These are phyloP conservation scores for Penaeus indicus DNA, from an alignment of 1,140 invertebrate genomes.

Conservation along the genomic window DNA sequence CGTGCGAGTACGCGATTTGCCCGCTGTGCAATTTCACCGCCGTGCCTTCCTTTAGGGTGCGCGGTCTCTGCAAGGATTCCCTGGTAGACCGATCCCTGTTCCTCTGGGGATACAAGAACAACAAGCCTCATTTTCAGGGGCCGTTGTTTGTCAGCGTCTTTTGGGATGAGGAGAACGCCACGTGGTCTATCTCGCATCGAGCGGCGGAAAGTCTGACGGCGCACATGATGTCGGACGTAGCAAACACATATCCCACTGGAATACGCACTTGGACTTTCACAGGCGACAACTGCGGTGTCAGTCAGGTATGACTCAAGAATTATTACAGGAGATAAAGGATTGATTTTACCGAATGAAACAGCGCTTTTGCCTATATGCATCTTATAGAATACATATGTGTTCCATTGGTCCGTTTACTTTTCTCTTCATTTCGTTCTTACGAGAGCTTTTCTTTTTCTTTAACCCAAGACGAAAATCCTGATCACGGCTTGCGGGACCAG, in stretches of 20 bases:
- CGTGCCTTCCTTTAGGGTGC: neutral
- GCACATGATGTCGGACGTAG: neutral
- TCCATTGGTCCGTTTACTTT: no score
- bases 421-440: no score
- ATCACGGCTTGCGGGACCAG: no score
- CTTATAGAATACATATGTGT: no score
- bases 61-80: conserved; percentile 12
- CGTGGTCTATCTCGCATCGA: conserved; percentile 2
- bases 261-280: conserved; percentile 4
- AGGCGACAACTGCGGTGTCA: conserved; percentile 4
- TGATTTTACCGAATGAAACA: no score
- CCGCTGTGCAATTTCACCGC: conserved; percentile 8
- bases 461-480: no score
- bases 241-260: neutral
- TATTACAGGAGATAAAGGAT: no score
- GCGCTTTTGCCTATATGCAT: no score
- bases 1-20: no score
- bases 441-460: no score
- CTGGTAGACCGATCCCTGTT: neutral
- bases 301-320: neutral
- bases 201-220: neutral
- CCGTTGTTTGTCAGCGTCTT: neutral
- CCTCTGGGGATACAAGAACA: conserved; percentile 3
- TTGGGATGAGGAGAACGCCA: conserved; percentile 9
- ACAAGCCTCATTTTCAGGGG: conserved; percentile 16